phyloP scores from a whole-genome alignment of 2,113 vertebrate genomes.

The Zosterops japonicus region DNA sequence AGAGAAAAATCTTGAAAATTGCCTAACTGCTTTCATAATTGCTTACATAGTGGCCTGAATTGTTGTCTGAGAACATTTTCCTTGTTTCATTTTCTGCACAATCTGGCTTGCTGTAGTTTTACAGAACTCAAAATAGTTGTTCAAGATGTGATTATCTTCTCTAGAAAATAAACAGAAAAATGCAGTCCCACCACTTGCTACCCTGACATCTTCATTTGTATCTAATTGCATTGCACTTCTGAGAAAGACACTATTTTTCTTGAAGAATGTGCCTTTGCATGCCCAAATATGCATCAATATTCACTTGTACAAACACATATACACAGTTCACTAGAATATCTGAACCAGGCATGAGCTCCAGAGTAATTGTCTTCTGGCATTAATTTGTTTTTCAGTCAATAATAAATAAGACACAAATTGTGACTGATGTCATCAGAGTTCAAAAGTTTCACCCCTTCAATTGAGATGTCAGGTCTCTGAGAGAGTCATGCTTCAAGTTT shows the following conservation, averaged over 20 bases:
- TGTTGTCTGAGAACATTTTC: background rate
- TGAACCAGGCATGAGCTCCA: background rate
- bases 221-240: background rate
- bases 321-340: background rate
- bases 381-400: background rate
- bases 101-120: background rate
- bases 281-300: background rate
- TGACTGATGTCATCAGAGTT: background rate
- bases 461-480: background rate
- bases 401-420: background rate
- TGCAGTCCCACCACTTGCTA: background rate
- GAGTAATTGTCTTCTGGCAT: background rate
- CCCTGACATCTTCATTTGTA: background rate
- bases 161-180: background rate
- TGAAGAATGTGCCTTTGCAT: background rate
- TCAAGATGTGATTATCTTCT: background rate
- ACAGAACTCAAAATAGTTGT: background rate
- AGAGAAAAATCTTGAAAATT: background rate
- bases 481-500: background rate
- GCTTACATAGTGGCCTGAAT: background rate
- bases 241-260: background rate
- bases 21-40: background rate
- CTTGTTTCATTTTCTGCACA: background rate
- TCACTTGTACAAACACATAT: background rate
- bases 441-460: background rate